Percentiles rank a stretch among this genome's conserved stretches.
Evolutionary conservation across 2,113 vertebrate genomes (phyloP).

Genomic region (Aramus guarauna): DNA sequence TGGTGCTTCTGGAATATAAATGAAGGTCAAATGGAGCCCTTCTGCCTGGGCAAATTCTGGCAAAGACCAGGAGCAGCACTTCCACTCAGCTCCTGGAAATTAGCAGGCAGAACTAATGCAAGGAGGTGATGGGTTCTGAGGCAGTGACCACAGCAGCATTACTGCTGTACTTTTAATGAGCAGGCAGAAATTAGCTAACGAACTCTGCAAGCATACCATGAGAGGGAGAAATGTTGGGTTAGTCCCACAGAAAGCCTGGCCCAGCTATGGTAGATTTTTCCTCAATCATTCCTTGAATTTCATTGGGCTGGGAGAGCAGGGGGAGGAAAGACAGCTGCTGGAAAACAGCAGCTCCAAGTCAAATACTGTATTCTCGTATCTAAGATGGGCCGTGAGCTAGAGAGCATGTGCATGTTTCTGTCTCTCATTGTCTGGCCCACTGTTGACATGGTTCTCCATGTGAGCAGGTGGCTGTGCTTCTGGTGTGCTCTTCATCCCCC

Average conservation of each 20-base stretch:
- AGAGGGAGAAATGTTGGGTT: background rate
- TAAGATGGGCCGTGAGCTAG: background rate
- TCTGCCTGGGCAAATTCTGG: background rate
- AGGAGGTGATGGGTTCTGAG: background rate
- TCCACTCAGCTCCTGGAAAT: background rate
- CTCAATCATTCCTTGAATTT: background rate
- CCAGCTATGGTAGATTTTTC: background rate
- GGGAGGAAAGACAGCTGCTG: background rate
- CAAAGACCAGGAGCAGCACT: background rate
- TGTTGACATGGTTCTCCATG: background rate
- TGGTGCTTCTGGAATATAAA: conserved; percentile 59
- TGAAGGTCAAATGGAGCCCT: background rate
- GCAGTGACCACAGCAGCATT: background rate
- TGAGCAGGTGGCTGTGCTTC: background rate
- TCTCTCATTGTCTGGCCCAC: background rate
- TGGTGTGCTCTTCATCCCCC: background rate
- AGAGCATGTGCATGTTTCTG: background rate
- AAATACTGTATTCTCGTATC: background rate
- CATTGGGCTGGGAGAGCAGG: fast-evolving
- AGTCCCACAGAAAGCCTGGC: background rate
- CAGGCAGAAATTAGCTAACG: background rate
- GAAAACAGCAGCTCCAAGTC: background rate
- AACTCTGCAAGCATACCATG: background rate
- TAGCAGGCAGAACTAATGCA: background rate
- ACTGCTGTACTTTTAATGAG: background rate